Base-by-base conservation (phyloP, 1,140 invertebrate genomes). In the Calliopsis andreniformis region DNA sequence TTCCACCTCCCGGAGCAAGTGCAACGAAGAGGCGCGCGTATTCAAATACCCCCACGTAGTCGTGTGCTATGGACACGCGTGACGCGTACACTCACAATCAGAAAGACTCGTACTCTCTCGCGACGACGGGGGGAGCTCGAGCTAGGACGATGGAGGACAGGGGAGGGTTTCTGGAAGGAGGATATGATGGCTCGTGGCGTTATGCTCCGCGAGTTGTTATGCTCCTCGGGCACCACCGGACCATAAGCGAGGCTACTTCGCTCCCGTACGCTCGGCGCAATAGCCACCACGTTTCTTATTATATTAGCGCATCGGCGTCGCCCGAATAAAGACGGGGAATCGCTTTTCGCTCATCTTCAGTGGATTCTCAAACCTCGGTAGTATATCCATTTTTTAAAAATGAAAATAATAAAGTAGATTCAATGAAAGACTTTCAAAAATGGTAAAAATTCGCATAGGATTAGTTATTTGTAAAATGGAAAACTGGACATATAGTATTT, bases 181-280 rank as follows among this genome's bases (percentile, higher is more conserved):
- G 90, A 90, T 90, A 91, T 89, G 89, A 90, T 91, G 90, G 90
- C 90, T 91, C 90, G 90, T 91, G 90, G 90, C 90, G 90, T 91
- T 90, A 91, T 91, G 90, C 89, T 91, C 89, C 87, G 90, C 88
- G 88, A 89, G 81, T 86, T 88, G 90, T 91, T 91, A 91, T 91
- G 90, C 89, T 91, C 85, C 89, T 90, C 88, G 89, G 82, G 90
- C 90, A 91, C 90, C 90, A 91, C 72, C 90, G 89, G 87, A 91
- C 90, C 90, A 91, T 91, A 91, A 90, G 89, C 87, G 88, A 91
- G 88, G 90, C 89, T 91, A 90, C 90, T 90, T 90, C 89, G 88
- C 88, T 88, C 85, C 64, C 78, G 73, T 85, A 82, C 77, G 82
- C 77, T 83, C 85, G 78, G 83, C 85, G 85, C 81, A 80, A 87